Percentiles rank a stretch among this genome's conserved stretches.
These are phyloP conservation scores for Ceratitis capitata DNA, from an alignment of 1,140 invertebrate genomes.

Conservation along the genomic window DNA sequence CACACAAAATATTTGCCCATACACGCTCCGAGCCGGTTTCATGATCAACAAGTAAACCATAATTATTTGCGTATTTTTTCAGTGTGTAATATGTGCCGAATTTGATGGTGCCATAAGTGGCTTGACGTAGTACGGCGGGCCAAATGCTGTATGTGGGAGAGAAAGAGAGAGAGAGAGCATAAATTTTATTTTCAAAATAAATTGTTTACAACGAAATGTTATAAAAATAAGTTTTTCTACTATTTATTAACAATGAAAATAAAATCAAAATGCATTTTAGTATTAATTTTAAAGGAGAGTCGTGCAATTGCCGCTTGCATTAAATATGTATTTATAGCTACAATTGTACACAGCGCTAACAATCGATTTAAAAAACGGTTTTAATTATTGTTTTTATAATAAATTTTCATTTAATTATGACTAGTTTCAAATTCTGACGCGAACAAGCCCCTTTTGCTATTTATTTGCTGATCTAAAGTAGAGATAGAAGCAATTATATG, in stretches of 20 bases:
- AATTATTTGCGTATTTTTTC: constrained; percentile 75
- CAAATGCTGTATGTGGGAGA: constrained; percentile 76
- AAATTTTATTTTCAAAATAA: background rate
- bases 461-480: background rate
- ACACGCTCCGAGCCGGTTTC: constrained; percentile 77
- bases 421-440: background rate
- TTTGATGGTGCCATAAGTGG: constrained; percentile 96
- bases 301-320: no score
- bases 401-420: background rate
- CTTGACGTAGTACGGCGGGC: constrained; percentile 90
- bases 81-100: constrained; percentile 95
- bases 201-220: background rate
- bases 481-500: background rate
- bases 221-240: no score
- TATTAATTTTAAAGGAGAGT: no score
- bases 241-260: no score
- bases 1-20: constrained; percentile 85
- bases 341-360: no score
- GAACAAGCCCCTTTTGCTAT: background rate
- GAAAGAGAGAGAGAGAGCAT: background rate
- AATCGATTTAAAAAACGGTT: no score
- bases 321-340: no score
- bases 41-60: constrained; percentile 66
- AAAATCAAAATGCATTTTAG: no score
- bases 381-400: background rate